Base-by-base conservation (phyloP, 2,113 vertebrate genomes). In the Irena cyanogastra region DNA sequence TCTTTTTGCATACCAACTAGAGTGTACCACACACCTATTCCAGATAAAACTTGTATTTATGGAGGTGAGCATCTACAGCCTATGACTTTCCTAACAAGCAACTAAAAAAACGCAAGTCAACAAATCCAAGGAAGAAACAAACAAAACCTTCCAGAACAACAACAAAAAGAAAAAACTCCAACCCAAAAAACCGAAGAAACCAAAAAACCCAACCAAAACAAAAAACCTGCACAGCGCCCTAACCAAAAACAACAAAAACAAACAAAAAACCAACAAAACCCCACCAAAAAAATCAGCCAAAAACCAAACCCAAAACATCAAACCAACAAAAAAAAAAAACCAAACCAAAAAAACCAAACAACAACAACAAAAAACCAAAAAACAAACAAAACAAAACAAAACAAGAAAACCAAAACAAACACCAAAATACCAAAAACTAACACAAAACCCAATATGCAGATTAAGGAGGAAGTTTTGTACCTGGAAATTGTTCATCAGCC, bases 401-500 rank as follows among this genome's bases (percentile, higher is more conserved):
- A 53, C 31, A 31, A 31, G n/a, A 13, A 44, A 44, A 44, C 44
- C 7, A 11, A 47, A 19, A 57, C 16, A 59, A 59, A 16, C 26
- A 2, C 31, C 2, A 8, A 33, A 35, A 20, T 11, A 13, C 50
- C 1, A 14, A 27, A 57, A 11, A 26, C 1, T 11, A 27, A 57
- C 33, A 63, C 7, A 74, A 49, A 86, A 30, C 3, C 7, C 4
- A 30, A 21, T 5, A 15, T 8, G 49, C 12, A 49, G 12, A 64
- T 18, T 44, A 37, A 74, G 39, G 20, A 94, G 9, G 12, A 75
- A 56, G 16, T 30, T 57, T 52, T 30, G 49, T 97, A 99, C 99
- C 98, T 99, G 99, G 85, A 99, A 99, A 95, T 98, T 96, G 54
- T 99, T 98, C 79, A 99, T 99, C 60, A 99, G 98, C 13, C 99